phyloP scores from a whole-genome alignment of 2,113 vertebrate genomes.

The Corydoras maculifer region DNA sequence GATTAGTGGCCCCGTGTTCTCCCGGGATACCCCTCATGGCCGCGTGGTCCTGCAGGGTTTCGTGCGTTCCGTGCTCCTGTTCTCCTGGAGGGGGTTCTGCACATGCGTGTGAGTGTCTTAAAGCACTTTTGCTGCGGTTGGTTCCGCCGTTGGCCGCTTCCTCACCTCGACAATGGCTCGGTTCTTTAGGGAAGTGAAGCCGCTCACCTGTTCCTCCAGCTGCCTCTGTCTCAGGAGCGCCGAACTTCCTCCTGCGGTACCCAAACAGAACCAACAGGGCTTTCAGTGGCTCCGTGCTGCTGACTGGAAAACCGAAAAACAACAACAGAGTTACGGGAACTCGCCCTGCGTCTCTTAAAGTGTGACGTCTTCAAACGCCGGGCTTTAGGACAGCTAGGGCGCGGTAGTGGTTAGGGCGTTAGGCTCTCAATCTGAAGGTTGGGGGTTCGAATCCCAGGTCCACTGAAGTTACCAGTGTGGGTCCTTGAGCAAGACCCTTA shows the following conservation, averaged over 20 bases:
- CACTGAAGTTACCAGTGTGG: too few species aligned
- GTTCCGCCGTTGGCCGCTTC: constrained; percentile 17
- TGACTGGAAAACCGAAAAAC: constrained; percentile 1
- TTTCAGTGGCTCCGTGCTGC: constrained; percentile 57
- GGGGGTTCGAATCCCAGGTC: too few species aligned
- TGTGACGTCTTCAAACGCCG: too few species aligned
- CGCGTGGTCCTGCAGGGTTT: background rate
- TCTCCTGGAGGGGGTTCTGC: background rate
- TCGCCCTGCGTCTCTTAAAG: background rate
- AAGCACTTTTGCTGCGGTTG: constrained; percentile 27
- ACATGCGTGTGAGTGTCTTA: constrained; percentile 20
- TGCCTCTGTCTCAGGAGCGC: constrained; percentile 31
- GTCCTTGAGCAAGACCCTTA: too few species aligned
- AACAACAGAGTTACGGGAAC: constrained; percentile 12
- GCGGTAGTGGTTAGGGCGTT: too few species aligned
- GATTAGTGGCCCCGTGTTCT: too few species aligned
- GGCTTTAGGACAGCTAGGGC: too few species aligned
- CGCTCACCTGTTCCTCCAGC: constrained; percentile 29
- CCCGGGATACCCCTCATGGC: too few species aligned
- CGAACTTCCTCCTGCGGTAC: constrained; percentile 17
- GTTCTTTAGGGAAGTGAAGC: constrained; percentile 31
- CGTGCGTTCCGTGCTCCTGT: background rate
- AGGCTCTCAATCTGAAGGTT: too few species aligned
- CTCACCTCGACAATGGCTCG: constrained; percentile 28
- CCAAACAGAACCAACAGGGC: constrained; percentile 44